A percentile compares a stretch with the other conserved stretches of the same genome.
phyloP scores from a whole-genome alignment of 2,797 vertebrate genomes.

The Myotis planiceps region DNA sequence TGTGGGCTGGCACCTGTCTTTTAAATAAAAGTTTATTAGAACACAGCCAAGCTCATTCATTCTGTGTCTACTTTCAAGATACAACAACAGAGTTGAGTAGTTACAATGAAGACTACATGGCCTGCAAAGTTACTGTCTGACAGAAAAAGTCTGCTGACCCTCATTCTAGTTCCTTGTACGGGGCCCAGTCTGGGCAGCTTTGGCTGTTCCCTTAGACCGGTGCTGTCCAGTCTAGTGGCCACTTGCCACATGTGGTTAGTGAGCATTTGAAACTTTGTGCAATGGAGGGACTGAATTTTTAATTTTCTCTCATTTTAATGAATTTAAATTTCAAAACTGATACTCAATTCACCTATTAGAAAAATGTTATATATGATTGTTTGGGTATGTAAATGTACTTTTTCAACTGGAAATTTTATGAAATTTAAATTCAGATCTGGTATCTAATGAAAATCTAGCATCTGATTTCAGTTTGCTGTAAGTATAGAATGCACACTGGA shows the following conservation, averaged over 20 bases:
- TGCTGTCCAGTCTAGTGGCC: not conserved
- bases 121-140: not conserved
- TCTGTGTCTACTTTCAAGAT: not conserved
- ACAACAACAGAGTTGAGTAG: not conserved
- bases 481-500: not conserved
- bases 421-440: not conserved
- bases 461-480: not conserved
- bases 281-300: not conserved
- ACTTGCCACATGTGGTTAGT: not conserved
- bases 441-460: not conserved
- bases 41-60: not conserved
- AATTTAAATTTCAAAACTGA: not conserved
- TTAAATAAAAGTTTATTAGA: slow-evolving; percentile 49
- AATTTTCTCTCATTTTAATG: not conserved
- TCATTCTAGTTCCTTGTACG: not conserved
- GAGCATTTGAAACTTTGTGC: not conserved
- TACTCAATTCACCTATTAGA: not conserved
- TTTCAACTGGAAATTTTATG: slow-evolving; percentile 21
- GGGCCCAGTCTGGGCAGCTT: not conserved
- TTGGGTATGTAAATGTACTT: not conserved
- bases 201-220: not conserved
- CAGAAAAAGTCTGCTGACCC: not conserved
- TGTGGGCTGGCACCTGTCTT: not conserved
- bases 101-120: not conserved
- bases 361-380: not conserved